Evolutionary conservation across 2,888 invertebrate genomes (phyloP), one percentile per base, ranked within the genome.

Genomic region (Acleris cristana): DNA sequence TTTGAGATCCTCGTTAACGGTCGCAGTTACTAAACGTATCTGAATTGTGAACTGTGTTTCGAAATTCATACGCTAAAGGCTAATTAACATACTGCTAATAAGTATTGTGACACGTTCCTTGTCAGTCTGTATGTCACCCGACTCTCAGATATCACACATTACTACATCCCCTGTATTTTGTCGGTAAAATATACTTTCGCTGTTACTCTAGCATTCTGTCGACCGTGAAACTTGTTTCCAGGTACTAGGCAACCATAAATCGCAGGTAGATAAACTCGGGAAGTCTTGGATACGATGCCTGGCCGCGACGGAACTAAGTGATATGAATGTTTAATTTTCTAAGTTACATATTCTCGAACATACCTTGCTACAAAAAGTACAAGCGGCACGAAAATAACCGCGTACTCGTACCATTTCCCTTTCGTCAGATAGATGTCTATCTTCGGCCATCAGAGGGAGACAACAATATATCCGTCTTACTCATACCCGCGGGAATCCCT

Each of bases 361-460:
- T 74, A 62, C 72, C 76, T 77, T 74, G 73, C 73, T 75, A 77
- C 80, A 85, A 86, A 85, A 83, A 77, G 78, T 73, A 77, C 79
- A 79, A 75, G 75, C 74, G 74, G 73, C 78, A 83, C 85, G 74
- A 83, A 85, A 89, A 88, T 86, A 88, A 80, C 80, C 74, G 73
- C 78, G 73, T 78, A 78, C 79, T 78, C 81, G 82, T 79, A 80
- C 78, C 82, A 84, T 86, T 89, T 88, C 88, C 86, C 87, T 89
- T 88, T 88, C 87, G 81, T 83, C 82, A 78, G 77, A 80, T 83
- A 86, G 81, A 85, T 85, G 81, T 84, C 85, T 86, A 86, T 86
- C 89, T 86, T 84, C 81, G 81, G 83, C 81, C 82, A 82, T 81
- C 77, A 79, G 82, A 85, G 78, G 70, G 84, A 79, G 79, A 86